phyloP scores from a whole-genome alignment of 1,140 invertebrate genomes.

The Maniola jurtina region DNA sequence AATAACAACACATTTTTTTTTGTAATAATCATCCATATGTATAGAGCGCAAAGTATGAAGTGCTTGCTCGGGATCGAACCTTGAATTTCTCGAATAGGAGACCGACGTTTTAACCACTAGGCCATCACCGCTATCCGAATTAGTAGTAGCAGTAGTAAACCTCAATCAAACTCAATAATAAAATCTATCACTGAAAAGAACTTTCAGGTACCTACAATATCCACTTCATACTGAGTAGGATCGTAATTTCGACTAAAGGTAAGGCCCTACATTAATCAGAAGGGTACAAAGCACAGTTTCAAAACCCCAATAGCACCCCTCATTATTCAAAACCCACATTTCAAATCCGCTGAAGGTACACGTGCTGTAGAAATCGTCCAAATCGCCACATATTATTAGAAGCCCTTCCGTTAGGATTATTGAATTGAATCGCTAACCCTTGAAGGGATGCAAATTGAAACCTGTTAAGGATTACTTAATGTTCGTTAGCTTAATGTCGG shows the following conservation, averaged over 20 bases:
- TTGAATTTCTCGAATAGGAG: no score
- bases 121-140: no score
- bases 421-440: slow-evolving; percentile 10
- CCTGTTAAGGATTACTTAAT: not conserved
- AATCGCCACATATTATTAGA: slow-evolving; percentile 13
- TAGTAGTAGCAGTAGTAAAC: no score
- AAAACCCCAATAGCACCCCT: not conserved
- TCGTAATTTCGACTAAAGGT: slow-evolving; percentile 1
- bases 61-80: no score
- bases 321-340: slow-evolving; percentile 10
- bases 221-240: not conserved
- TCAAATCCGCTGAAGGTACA: not conserved
- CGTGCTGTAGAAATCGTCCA: not conserved
- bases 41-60: no score
- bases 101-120: no score
- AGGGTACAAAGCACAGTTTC: slow-evolving; percentile 1
- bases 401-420: slow-evolving; percentile 1
- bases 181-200: no score
- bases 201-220: no score
- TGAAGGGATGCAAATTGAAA: slow-evolving; percentile 2
- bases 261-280: slow-evolving; percentile 2
- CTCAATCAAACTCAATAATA: no score
- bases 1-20: no score
- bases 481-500: not conserved
- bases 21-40: no score